These are phyloP conservation scores for Lasiurus borealis DNA, from an alignment of 2,113 vertebrate genomes.

Conservation along the genomic window DNA sequence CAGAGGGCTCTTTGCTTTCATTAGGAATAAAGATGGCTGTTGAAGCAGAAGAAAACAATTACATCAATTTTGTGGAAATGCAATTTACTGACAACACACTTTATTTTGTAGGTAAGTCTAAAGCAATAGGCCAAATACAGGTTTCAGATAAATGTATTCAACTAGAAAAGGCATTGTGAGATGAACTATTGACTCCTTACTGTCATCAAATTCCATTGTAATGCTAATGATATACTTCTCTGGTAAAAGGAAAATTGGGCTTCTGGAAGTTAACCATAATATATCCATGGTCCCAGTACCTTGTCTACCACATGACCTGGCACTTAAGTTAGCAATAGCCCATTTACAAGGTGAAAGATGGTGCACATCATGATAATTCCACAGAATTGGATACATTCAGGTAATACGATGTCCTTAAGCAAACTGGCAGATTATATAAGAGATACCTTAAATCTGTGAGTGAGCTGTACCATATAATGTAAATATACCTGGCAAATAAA, in stretches of 20 bases:
- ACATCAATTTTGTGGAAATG: slow-evolving; percentile 67
- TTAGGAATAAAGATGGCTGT: slow-evolving; percentile 68
- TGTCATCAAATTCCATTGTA: slow-evolving; percentile 25
- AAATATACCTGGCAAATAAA: slow-evolving; percentile 31
- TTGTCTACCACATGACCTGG: not conserved
- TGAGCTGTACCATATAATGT: not conserved
- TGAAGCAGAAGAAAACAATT: not conserved
- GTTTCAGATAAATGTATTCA: slow-evolving; percentile 27
- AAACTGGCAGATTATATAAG: not conserved
- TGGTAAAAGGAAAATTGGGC: not conserved
- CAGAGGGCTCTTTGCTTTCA: slow-evolving; percentile 54
- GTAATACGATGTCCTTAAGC: not conserved
- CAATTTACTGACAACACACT: slow-evolving; percentile 69
- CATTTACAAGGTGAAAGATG: not conserved
- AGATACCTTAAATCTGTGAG: not conserved
- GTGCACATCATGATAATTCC: not conserved
- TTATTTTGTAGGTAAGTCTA: slow-evolving; percentile 79
- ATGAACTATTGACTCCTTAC: slow-evolving; percentile 26
- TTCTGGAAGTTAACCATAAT: slow-evolving; percentile 31
- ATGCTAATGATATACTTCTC: slow-evolving; percentile 8
- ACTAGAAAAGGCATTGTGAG: slow-evolving; percentile 18
- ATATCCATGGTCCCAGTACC: not conserved
- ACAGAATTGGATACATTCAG: not conserved
- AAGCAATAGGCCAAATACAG: not conserved
- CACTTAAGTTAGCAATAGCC: not conserved